Conservation (phyloP, 2,888 invertebrate genomes). For the Eudemis profundana region DNA sequence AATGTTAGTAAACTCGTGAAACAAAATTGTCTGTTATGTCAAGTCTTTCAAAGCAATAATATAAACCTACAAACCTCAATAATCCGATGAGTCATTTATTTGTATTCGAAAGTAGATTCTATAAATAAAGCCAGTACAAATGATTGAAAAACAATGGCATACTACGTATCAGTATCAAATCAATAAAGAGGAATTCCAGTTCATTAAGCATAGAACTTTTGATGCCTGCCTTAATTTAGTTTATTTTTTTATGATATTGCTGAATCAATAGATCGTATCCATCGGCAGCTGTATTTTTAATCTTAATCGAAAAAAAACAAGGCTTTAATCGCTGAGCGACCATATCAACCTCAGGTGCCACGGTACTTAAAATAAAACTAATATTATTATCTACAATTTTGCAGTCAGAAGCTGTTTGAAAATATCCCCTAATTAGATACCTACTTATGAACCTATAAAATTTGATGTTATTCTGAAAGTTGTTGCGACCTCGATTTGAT, state of each 20-base stretch:
- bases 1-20: background rate
- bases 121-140: background rate
- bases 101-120: background rate
- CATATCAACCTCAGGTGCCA: too few species aligned
- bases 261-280: background rate
- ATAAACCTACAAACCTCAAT: background rate
- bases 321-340: too few species aligned
- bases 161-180: background rate
- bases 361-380: too few species aligned
- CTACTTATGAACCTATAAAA: background rate
- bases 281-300: background rate
- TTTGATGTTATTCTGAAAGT: constrained; percentile 35
- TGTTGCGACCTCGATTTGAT: constrained; percentile 27
- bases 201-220: background rate
- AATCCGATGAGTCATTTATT: background rate
- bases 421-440: constrained; percentile 15
- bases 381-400: background rate
- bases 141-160: background rate
- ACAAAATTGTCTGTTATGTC: background rate
- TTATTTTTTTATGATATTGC: too few species aligned
- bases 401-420: background rate
- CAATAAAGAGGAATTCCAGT: constrained; percentile 4
- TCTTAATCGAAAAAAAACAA: too few species aligned
- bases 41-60: background rate
- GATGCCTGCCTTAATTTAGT: background rate